Conservation (phyloP, 2,113 vertebrate species). For the Ochotona princeps region DNA sequence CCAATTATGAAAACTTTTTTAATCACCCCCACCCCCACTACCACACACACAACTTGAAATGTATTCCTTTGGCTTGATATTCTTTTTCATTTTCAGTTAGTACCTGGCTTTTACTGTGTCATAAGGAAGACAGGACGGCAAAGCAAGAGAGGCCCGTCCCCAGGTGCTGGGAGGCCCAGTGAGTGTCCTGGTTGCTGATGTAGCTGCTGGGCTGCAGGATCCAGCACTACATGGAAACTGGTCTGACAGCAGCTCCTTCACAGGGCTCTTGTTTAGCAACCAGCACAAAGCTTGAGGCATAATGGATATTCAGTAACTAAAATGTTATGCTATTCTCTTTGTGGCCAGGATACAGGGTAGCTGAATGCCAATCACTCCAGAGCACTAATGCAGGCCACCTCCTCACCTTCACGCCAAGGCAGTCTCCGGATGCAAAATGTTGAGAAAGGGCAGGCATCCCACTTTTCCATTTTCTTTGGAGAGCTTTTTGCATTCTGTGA, state of each 20-base stretch:
- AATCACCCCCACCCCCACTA: neutral
- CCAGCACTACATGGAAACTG: neutral
- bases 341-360: neutral
- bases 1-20: conserved; percentile 19
- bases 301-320: neutral
- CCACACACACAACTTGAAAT: neutral
- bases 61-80: neutral
- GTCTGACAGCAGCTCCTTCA: neutral
- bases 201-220: neutral
- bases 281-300: neutral
- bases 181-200: neutral
- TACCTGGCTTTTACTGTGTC: neutral
- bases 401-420: neutral
- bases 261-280: neutral
- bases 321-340: neutral
- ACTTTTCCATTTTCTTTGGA: conserved; percentile 3
- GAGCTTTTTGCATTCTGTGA: neutral
- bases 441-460: neutral
- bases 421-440: neutral
- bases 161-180: neutral
- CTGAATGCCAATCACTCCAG: neutral
- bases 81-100: neutral
- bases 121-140: neutral
- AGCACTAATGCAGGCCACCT: neutral
- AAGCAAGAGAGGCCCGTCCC: neutral